Conservation (phyloP, 2,113 vertebrate genomes). For the Dolichallabes microphthalmus region DNA sequence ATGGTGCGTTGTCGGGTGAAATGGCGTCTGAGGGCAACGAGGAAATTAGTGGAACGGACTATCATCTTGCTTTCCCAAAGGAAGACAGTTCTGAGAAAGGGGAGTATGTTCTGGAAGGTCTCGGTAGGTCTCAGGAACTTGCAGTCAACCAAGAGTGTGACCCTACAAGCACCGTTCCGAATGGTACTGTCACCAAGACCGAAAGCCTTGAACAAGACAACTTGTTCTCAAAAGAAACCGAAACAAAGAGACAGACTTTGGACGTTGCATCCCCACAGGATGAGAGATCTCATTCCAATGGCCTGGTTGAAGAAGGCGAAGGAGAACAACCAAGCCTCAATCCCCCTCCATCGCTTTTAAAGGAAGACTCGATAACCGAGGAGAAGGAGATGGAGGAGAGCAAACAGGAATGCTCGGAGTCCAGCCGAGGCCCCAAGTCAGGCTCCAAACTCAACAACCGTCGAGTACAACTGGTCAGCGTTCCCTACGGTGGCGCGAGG, state of each 20-base stretch:
- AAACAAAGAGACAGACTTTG: neutral
- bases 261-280: slow-evolving; percentile 2
- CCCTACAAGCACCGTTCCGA: slow-evolving; percentile 39
- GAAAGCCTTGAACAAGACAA: slow-evolving; percentile 47
- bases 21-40: slow-evolving; percentile 1
- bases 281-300: slow-evolving; percentile 62
- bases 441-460: slow-evolving; percentile 72
- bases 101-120: slow-evolving; percentile 29
- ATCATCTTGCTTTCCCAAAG: slow-evolving; percentile 17
- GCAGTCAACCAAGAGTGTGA: slow-evolving; percentile 39
- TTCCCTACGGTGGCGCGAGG: slow-evolving; percentile 92
- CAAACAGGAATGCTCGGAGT: slow-evolving; percentile 89
- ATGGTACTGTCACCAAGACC: slow-evolving; percentile 32
- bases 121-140: slow-evolving; percentile 2
- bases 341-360: slow-evolving; percentile 81
- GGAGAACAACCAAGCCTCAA: slow-evolving; percentile 34
- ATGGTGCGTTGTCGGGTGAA: slow-evolving; percentile 25
- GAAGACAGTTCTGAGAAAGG: slow-evolving; percentile 9
- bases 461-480: slow-evolving; percentile 81
- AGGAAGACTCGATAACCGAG: slow-evolving; percentile 96
- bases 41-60: slow-evolving; percentile 25
- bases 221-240: slow-evolving; percentile 2
- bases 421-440: slow-evolving; percentile 75
- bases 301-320: slow-evolving; percentile 44
- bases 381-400: slow-evolving; percentile 99